phyloP scores from a whole-genome alignment of 2,888 invertebrate genomes.

The Ichneumoninae sp. region DNA sequence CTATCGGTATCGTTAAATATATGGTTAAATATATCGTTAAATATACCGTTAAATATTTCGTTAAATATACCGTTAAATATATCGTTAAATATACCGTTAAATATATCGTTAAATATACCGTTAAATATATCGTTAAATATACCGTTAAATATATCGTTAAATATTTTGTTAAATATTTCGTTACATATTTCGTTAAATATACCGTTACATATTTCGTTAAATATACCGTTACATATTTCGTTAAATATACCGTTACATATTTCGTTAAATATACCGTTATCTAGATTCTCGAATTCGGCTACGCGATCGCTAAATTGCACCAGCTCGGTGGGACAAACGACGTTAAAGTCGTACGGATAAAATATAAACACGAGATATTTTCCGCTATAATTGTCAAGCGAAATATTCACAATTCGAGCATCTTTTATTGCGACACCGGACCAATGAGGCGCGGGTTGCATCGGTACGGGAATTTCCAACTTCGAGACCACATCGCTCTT shows the following conservation, averaged over 20 bases:
- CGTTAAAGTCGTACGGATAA: constrained; percentile 75
- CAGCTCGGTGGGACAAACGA: constrained; percentile 75
- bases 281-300: constrained; percentile 70
- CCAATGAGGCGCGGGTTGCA: constrained; percentile 73
- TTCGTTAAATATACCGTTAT: constrained; percentile 58
- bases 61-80: too few species aligned
- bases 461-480: constrained; percentile 34
- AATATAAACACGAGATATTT: constrained; percentile 75
- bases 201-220: too few species aligned
- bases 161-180: too few species aligned
- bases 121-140: too few species aligned
- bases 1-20: constrained; percentile 22
- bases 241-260: too few species aligned
- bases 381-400: constrained; percentile 69
- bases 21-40: too few species aligned
- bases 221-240: too few species aligned
- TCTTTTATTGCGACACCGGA: constrained; percentile 72
- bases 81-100: too few species aligned
- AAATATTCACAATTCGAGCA: constrained; percentile 68
- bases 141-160: too few species aligned
- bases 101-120: too few species aligned
- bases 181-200: too few species aligned
- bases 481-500: neutral
- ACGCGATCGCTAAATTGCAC: constrained; percentile 76
- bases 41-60: too few species aligned